These are phyloP conservation scores for Nemoura dubitans DNA, from an alignment of 2,888 invertebrate genomes.

Conservation along the genomic window DNA sequence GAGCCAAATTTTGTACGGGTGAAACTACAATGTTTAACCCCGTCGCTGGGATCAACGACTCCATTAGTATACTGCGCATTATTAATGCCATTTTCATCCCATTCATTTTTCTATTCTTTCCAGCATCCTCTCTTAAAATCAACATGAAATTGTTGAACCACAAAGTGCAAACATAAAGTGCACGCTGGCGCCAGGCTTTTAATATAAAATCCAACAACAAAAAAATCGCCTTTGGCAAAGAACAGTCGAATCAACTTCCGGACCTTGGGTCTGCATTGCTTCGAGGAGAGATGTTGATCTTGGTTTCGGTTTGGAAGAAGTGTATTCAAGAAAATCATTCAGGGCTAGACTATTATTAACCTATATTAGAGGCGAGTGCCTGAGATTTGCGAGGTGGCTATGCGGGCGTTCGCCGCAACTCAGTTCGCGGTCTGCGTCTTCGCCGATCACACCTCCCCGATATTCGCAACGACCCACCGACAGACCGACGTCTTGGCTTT, in stretches of 20 bases:
- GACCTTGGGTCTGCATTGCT: background rate
- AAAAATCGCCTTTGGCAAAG: background rate
- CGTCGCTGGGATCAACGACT: too few relatives aligned
- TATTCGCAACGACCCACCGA: too few relatives aligned
- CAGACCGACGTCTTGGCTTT: background rate
- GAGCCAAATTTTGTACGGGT: too few relatives aligned
- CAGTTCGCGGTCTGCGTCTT: background rate
- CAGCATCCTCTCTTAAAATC: background rate
- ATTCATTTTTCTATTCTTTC: background rate
- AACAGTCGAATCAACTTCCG: background rate
- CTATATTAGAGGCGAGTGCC: background rate
- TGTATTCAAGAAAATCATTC: conserved; percentile 5
- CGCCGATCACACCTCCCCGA: background rate
- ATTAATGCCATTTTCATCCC: too few relatives aligned
- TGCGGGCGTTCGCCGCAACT: background rate
- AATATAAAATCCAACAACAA: background rate
- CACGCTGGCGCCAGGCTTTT: background rate
- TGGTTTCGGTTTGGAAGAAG: background rate
- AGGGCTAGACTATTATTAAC: conserved; percentile 26
- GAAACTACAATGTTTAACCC: too few relatives aligned
- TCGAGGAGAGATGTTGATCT: background rate
- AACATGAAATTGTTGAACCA: background rate
- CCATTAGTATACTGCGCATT: too few relatives aligned
- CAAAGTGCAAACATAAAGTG: background rate
- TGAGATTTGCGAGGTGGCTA: background rate